A percentile compares a stretch with the other conserved stretches of the same genome.
These are phyloP conservation scores for Troglohyphantes excavatus DNA, from an alignment of 2,888 invertebrate genomes.

Conservation along the genomic window DNA sequence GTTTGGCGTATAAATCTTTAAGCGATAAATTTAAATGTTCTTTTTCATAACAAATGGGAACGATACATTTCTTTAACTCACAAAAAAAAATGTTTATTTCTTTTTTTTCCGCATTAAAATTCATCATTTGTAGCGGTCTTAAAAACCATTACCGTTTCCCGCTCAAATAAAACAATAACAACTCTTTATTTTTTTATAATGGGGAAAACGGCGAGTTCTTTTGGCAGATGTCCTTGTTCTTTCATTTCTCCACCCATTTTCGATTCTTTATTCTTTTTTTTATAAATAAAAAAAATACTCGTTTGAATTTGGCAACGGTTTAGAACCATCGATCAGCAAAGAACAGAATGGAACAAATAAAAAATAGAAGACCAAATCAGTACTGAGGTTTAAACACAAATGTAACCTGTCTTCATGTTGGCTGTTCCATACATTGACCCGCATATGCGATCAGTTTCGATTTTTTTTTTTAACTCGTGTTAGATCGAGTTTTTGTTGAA, in stretches of 20 bases:
- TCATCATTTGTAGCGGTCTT: slow-evolving; percentile 57
- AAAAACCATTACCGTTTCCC: slow-evolving; percentile 49
- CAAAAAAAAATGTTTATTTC: slow-evolving; percentile 38
- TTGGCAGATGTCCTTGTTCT: slow-evolving; percentile 57
- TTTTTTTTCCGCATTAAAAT: slow-evolving; percentile 57
- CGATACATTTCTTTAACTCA: not conserved
- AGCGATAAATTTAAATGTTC: not conserved
- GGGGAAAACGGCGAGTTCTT: slow-evolving; percentile 39
- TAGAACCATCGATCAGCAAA: slow-evolving; percentile 57
- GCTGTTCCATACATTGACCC: slow-evolving; percentile 62
- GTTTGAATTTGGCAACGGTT: slow-evolving; percentile 42
- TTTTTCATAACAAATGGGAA: not conserved
- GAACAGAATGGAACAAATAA: slow-evolving; percentile 11
- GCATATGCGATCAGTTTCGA: slow-evolving; percentile 72
- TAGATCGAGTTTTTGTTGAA: slow-evolving; percentile 3
- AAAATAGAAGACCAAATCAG: slow-evolving; percentile 64
- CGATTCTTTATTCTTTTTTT: slow-evolving; percentile 4
- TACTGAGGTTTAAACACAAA: slow-evolving; percentile 73
- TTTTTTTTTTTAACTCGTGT: slow-evolving; percentile 15
- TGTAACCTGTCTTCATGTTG: slow-evolving; percentile 72
- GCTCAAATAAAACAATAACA: slow-evolving; percentile 48
- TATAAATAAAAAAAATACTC: slow-evolving; percentile 32
- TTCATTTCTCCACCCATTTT: slow-evolving; percentile 14
- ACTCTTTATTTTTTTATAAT: slow-evolving; percentile 62
- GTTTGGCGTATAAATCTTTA: not conserved